Conservation (phyloP, 2,797 vertebrate species). For the Microctenopoma lineatum region DNA sequence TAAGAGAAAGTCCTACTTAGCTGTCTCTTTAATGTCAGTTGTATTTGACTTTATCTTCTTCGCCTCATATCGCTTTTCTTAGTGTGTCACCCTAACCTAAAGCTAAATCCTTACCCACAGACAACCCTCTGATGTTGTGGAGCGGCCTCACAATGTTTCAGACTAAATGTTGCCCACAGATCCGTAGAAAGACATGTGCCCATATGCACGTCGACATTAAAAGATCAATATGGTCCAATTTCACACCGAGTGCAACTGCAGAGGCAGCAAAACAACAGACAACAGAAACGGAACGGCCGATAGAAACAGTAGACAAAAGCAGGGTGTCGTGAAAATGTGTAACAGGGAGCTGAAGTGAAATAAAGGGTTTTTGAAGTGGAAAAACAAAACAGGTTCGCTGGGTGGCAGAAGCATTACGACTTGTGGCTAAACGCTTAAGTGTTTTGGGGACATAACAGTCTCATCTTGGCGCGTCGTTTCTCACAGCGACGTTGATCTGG, state of each 20-base stretch:
- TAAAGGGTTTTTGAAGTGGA: conserved; percentile 17
- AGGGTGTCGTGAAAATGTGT: conserved; percentile 29
- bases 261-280: conserved; percentile 44
- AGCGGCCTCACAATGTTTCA: not conserved
- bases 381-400: conserved; percentile 3
- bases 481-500: conserved; percentile 27
- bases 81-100: too few species aligned
- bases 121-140: not conserved
- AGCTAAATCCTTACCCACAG: not conserved
- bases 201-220: conserved; percentile 39
- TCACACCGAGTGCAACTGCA: conserved; percentile 72
- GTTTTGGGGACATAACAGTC: conserved; percentile 30
- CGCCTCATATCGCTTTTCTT: conserved; percentile 7
- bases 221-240: conserved; percentile 76
- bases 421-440: conserved; percentile 35
- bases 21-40: not conserved
- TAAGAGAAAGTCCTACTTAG: not conserved
- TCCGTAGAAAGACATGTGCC: not conserved
- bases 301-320: not conserved
- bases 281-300: conserved; percentile 34
- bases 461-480: not conserved
- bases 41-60: conserved; percentile 32
- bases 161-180: not conserved
- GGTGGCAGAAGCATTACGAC: conserved; percentile 23
- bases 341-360: conserved; percentile 9